These are phyloP conservation scores for Rhagoletis pomonella DNA, from an alignment of 1,140 invertebrate genomes.

Conservation along the genomic window DNA sequence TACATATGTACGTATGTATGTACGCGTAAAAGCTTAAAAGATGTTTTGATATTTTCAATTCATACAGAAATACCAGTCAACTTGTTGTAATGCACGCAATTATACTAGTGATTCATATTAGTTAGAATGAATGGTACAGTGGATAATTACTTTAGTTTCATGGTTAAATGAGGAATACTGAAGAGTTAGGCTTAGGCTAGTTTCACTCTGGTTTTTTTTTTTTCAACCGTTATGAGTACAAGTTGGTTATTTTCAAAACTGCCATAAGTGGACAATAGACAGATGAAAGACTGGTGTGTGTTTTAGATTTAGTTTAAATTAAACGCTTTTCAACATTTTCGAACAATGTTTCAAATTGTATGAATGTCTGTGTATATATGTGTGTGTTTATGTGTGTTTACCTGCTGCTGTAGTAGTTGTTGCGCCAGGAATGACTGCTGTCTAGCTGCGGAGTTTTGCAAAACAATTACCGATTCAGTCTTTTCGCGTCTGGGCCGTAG, in stretches of 20 bases:
- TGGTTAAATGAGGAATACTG: neutral
- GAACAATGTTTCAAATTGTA: neutral
- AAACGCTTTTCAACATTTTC: neutral
- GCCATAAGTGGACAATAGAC: constrained; percentile 2
- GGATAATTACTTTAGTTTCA: neutral
- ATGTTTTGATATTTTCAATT: no score
- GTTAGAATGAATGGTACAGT: neutral
- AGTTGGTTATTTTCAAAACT: constrained; percentile 5
- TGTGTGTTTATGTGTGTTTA: constrained; percentile 63
- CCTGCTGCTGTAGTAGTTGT: constrained; percentile 75
- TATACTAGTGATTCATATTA: neutral
- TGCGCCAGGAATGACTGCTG: constrained; percentile 72
- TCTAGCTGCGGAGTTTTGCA: constrained; percentile 79
- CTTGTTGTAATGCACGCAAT: neutral
- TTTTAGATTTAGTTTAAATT: neutral
- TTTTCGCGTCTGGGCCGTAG: constrained; percentile 85
- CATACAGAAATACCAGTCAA: no score
- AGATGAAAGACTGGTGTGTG: constrained; percentile 14
- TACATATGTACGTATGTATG: no score
- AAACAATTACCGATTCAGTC: constrained; percentile 87
- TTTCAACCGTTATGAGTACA: neutral
- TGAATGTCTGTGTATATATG: neutral
- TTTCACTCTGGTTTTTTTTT: neutral
- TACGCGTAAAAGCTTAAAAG: no score
- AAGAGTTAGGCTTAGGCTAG: neutral